Conservation (phyloP, 2,888 invertebrate species). For the Lycia hirtaria region DNA sequence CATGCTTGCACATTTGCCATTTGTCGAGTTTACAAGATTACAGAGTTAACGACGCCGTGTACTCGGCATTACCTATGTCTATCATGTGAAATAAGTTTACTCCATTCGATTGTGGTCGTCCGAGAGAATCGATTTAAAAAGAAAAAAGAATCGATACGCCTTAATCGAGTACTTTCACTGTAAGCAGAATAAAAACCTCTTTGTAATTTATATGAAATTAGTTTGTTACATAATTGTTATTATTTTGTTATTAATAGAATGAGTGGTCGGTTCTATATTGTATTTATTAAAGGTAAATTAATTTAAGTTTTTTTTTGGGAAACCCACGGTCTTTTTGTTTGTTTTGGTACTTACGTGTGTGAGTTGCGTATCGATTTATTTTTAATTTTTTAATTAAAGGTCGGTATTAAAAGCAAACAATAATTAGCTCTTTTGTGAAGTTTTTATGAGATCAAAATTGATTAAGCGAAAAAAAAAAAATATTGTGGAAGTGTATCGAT, state of each 20-base stretch:
- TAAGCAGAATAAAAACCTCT: slow-evolving; percentile 39
- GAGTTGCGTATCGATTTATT: slow-evolving; percentile 28
- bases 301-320: slow-evolving; percentile 33
- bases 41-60: too few relatives aligned
- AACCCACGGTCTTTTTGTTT: slow-evolving; percentile 29
- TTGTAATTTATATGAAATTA: slow-evolving; percentile 57
- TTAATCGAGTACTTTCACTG: slow-evolving; percentile 59
- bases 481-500: not conserved
- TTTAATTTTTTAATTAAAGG: slow-evolving; percentile 24
- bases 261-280: slow-evolving; percentile 36
- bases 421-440: slow-evolving; percentile 10
- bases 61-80: slow-evolving; percentile 70
- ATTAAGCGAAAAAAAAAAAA: not conserved
- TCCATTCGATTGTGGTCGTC: slow-evolving; percentile 35
- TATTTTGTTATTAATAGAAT: slow-evolving; percentile 51
- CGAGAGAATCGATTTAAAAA: slow-evolving; percentile 50
- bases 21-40: too few relatives aligned
- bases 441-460: slow-evolving; percentile 13
- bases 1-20: too few relatives aligned
- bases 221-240: slow-evolving; percentile 51
- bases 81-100: slow-evolving; percentile 60
- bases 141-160: slow-evolving; percentile 66
- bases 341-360: slow-evolving; percentile 21
- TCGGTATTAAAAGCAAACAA: slow-evolving; percentile 16
- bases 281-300: slow-evolving; percentile 34